Conservation (phyloP, 2,797 vertebrate genomes). For the Eidolon dupreanum region DNA sequence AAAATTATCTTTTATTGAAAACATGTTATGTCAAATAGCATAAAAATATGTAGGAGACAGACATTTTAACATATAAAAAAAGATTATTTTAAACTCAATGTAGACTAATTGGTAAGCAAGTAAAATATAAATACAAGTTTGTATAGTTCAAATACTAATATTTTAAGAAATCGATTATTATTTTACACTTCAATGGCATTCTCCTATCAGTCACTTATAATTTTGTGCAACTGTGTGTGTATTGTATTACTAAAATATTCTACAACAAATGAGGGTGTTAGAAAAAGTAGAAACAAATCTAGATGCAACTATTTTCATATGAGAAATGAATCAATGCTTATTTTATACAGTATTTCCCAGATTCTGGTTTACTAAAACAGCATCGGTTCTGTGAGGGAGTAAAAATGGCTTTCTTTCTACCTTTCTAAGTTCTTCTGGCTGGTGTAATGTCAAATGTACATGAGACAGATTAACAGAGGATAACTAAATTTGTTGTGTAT, state of each 20-base stretch:
- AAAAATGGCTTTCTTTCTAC: neutral
- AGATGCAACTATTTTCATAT: neutral
- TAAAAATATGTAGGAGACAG: slow-evolving; percentile 61
- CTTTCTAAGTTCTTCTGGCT: neutral
- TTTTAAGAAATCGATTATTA: neutral
- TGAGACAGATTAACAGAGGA: neutral
- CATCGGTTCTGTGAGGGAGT: neutral
- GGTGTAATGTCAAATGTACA: neutral
- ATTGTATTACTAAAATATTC: neutral
- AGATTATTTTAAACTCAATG: neutral
- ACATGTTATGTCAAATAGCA: slow-evolving; percentile 60
- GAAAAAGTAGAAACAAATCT: neutral
- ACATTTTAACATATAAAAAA: slow-evolving; percentile 38
- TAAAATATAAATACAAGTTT: slow-evolving; percentile 9
- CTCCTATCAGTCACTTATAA: neutral
- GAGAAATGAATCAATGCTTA: neutral
- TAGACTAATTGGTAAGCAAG: slow-evolving; percentile 18
- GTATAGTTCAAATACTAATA: neutral
- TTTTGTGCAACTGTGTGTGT: neutral
- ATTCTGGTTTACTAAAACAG: neutral
- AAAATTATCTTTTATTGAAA: slow-evolving; percentile 70
- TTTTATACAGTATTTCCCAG: neutral
- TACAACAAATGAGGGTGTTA: neutral
- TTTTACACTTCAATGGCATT: neutral
- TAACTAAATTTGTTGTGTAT: neutral